Conservation (phyloP, 2,888 invertebrate species). For the Ormyrus labotus region DNA sequence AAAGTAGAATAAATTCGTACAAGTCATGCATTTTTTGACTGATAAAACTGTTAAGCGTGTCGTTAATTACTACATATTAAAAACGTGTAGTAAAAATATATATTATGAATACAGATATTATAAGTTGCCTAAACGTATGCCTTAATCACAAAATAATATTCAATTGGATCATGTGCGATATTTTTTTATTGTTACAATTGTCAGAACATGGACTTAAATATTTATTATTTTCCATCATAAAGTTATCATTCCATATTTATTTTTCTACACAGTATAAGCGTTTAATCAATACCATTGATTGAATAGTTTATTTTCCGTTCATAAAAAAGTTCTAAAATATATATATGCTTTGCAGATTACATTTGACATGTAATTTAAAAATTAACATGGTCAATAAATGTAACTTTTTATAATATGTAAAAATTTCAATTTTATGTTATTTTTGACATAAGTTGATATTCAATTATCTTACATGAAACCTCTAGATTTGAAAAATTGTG, state of each 20-base stretch:
- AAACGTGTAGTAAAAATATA: conserved; percentile 31
- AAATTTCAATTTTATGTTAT: not conserved
- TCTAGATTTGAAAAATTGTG: conserved; percentile 1
- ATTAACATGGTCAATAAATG: not conserved
- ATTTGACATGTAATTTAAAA: not conserved
- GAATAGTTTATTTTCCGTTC: not conserved
- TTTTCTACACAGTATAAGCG: not conserved
- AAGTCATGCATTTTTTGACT: conserved; percentile 10
- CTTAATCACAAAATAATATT: conserved; percentile 11
- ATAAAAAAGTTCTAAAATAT: not conserved
- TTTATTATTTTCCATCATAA: not conserved
- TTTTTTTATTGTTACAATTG: conserved; percentile 29
- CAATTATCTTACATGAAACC: no score
- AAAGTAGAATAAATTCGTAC: conserved; percentile 54
- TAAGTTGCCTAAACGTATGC: conserved; percentile 19
- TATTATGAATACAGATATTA: conserved; percentile 9
- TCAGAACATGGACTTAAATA: not conserved
- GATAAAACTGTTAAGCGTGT: not conserved
- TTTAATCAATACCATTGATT: not conserved
- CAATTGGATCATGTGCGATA: conserved; percentile 13
- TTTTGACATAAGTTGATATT: no score
- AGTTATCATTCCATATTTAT: conserved; percentile 35
- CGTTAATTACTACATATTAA: conserved; percentile 18
- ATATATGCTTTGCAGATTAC: not conserved
- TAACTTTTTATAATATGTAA: not conserved